Percentiles rank a stretch among this genome's conserved stretches.
Evolutionary conservation across 2,113 vertebrate genomes (phyloP).

Genomic region (Pampusana beccarii): DNA sequence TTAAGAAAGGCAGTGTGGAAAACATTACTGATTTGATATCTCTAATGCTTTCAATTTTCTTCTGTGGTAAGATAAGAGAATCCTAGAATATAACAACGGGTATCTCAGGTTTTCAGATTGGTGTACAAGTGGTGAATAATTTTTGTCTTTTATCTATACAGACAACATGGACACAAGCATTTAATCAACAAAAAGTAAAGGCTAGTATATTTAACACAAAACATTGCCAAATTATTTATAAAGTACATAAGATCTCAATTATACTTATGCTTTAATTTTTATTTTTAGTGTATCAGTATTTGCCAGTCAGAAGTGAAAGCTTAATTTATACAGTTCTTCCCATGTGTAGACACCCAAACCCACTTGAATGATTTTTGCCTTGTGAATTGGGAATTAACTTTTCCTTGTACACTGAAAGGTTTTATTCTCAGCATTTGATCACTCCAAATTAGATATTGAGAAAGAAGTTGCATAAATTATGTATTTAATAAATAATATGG

Average conservation of each 20-base stretch:
- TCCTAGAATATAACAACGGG: not conserved
- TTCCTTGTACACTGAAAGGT: not conserved
- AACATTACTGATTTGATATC: not conserved
- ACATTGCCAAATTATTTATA: not conserved
- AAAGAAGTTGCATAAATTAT: not conserved
- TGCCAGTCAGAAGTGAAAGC: not conserved
- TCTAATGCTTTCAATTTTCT: not conserved
- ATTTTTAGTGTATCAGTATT: not conserved
- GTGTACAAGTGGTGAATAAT: not conserved
- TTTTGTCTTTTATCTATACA: not conserved
- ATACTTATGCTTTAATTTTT: not conserved
- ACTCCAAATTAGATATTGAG: not conserved
- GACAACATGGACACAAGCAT: rapidly evolving
- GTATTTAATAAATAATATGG: not conserved
- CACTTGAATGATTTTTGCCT: not conserved
- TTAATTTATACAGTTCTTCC: not conserved
- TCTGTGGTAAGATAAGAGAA: not conserved
- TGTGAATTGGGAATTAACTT: not conserved
- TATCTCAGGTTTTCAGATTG: not conserved
- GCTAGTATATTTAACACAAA: not conserved
- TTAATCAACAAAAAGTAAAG: not conserved
- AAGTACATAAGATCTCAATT: not conserved
- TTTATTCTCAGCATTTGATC: not conserved
- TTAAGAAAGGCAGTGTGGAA: not conserved
- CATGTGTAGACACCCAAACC: not conserved